These are phyloP conservation scores for Chelmon rostratus DNA, from an alignment of 2,797 vertebrate genomes.

Conservation along the genomic window DNA sequence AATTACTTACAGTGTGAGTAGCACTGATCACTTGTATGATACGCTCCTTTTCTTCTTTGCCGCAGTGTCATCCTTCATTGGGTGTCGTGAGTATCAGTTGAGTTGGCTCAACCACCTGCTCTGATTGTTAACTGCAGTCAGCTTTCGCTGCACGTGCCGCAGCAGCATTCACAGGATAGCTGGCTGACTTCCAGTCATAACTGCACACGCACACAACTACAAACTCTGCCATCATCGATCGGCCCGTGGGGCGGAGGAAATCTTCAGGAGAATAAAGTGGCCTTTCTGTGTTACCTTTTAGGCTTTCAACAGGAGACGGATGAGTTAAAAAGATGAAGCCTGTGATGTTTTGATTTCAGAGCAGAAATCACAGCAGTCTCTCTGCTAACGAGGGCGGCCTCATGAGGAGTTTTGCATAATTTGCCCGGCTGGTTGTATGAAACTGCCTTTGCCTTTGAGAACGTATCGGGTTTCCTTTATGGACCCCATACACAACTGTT, in stretches of 20 bases:
- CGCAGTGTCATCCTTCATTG: not conserved
- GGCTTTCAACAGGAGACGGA: no score
- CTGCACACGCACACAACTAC: constrained; percentile 32
- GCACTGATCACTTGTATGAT: not conserved
- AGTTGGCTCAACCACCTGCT: constrained; percentile 26
- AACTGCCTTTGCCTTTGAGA: not conserved
- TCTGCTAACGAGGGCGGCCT: not conserved
- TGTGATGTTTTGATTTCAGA: not conserved
- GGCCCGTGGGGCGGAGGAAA: not conserved
- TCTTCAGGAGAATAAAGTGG: not conserved
- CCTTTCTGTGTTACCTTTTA: not conserved
- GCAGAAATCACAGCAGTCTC: no score
- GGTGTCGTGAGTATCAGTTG: not conserved
- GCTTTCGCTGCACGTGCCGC: constrained; percentile 18
- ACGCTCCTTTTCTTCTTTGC: constrained; percentile 1
- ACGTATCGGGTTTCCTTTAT: no score
- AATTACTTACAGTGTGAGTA: not conserved
- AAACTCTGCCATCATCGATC: not conserved
- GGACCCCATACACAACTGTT: no score
- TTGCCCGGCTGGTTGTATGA: no score
- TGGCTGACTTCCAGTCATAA: constrained; percentile 27
- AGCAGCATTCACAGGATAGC: constrained; percentile 35
- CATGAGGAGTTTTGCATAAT: no score
- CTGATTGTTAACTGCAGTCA: constrained; percentile 24
- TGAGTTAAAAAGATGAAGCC: no score